phyloP scores from a whole-genome alignment of 2,113 vertebrate genomes.

The Neogale vison region DNA sequence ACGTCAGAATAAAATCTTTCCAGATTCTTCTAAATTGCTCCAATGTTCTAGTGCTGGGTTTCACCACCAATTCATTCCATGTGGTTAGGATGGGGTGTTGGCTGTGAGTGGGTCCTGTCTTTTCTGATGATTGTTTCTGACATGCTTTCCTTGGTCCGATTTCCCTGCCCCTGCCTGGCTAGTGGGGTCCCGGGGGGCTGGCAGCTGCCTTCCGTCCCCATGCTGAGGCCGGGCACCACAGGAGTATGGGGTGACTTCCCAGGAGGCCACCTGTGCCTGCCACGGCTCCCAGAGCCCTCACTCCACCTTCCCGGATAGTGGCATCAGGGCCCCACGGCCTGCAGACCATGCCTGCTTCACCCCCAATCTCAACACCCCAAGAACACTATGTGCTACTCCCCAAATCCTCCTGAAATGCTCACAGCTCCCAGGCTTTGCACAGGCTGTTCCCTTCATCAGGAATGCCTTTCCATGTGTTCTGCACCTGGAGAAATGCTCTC shows the following conservation, averaged over 20 bases:
- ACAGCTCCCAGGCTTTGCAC: neutral
- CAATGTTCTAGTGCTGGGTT: accelerated
- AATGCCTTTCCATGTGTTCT: neutral
- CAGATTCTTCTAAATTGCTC: neutral
- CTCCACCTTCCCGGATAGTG: neutral
- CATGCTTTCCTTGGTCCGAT: accelerated
- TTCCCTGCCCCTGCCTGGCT: neutral
- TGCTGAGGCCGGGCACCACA: neutral
- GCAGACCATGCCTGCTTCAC: neutral
- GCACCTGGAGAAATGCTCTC: neutral
- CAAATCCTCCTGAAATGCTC: accelerated
- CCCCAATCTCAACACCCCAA: neutral
- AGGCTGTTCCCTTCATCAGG: neutral
- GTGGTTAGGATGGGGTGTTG: neutral
- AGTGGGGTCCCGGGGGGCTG: accelerated
- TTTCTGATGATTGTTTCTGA: neutral
- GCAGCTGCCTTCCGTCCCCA: neutral
- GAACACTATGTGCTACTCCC: accelerated
- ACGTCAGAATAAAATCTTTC: neutral
- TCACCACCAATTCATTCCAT: neutral
- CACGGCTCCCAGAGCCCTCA: accelerated
- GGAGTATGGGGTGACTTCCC: neutral
- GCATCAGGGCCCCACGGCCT: neutral
- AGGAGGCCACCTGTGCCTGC: neutral
- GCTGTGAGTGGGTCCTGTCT: accelerated